Base-by-base conservation (phyloP, 2,113 vertebrate species). In the Callionymus lyra region DNA sequence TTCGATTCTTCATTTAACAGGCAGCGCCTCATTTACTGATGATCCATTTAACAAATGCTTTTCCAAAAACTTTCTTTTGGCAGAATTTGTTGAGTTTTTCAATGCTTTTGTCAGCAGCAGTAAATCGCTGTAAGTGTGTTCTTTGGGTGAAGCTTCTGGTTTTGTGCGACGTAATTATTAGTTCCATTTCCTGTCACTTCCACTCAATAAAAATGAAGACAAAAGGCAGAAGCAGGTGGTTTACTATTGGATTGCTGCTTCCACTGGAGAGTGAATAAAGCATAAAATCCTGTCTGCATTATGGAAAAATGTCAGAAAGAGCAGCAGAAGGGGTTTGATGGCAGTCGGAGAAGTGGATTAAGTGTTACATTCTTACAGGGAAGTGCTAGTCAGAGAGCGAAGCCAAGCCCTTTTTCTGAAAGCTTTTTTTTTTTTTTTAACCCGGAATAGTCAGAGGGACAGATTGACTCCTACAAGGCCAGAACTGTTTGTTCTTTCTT, bases 1-100 rank as follows among this genome's bases (percentile, higher is more conserved):
- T 80, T 80, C 63, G 74, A 80, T 82, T 80, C 72, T 80, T 78
- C 80, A 82, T 82, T 82, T 82, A 82, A 78, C 74, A 82, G 75
- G 77, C 72, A 76, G 77, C 80, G 80, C 77, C 75, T 82, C 80
- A 82, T 82, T 82, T 80, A 59, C 80, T 78, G 70, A 77, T 70
- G 77, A 80, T 71, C 80, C 77, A 78, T 78, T 80, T 78, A 73
- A 74, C 67, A 77, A 80, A 78, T 74, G 66, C 58, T 50, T 62
- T 63, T 60, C 44, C 31, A 34, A n/a, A 72, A 82, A 74, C 37
- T 78, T 82, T 78, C 68, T 73, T 69, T 72, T 53, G 65, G 62
- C 56, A 54, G 47, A 43, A 65, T 63, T 65, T 51, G 63, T 42
- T 34, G 45, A 56, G 44, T 47, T 59, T 51, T 43, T 39, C 44